These are phyloP conservation scores for Pseudotriccus pelzelni DNA, from an alignment of 2,797 vertebrate species.

Conservation along the genomic window DNA sequence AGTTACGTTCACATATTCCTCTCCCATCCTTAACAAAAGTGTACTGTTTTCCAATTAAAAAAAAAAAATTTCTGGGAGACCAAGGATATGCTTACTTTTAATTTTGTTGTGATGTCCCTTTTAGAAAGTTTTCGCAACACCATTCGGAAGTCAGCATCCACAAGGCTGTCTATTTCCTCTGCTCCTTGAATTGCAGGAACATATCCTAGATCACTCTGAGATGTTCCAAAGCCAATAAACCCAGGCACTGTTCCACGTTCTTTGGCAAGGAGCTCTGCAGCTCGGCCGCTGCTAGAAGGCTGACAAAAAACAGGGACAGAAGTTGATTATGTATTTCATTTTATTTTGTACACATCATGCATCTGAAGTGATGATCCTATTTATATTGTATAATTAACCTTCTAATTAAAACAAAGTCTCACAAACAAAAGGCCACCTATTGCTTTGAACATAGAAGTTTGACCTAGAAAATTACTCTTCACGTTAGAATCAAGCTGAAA, in stretches of 20 bases:
- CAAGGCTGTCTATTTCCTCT: constrained; percentile 93
- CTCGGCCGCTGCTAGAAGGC: constrained; percentile 95
- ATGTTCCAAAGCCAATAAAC: constrained; percentile 91
- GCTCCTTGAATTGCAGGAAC: constrained; percentile 94
- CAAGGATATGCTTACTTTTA: constrained; percentile 83
- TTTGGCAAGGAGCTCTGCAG: constrained; percentile 91
- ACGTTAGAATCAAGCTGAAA: neutral
- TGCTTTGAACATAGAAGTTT: neutral
- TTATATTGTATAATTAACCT: neutral
- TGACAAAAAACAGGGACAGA: constrained; percentile 46
- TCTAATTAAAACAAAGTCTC: neutral
- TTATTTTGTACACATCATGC: neutral
- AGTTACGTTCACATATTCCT: neutral
- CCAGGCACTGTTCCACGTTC: constrained; percentile 92
- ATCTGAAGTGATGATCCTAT: neutral
- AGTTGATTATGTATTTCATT: neutral
- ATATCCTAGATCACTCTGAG: constrained; percentile 87
- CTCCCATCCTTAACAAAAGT: neutral
- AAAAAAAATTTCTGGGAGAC: fast-evolving
- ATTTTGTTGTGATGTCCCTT: constrained; percentile 90
- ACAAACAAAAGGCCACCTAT: neutral
- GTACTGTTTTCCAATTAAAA: fast-evolving
- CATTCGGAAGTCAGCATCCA: constrained; percentile 95
- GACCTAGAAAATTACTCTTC: neutral
- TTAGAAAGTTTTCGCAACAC: constrained; percentile 95